Percentiles rank a stretch among this genome's conserved stretches.
phyloP scores from a whole-genome alignment of 2,113 vertebrate species.

The Melanerpes formicivorus region DNA sequence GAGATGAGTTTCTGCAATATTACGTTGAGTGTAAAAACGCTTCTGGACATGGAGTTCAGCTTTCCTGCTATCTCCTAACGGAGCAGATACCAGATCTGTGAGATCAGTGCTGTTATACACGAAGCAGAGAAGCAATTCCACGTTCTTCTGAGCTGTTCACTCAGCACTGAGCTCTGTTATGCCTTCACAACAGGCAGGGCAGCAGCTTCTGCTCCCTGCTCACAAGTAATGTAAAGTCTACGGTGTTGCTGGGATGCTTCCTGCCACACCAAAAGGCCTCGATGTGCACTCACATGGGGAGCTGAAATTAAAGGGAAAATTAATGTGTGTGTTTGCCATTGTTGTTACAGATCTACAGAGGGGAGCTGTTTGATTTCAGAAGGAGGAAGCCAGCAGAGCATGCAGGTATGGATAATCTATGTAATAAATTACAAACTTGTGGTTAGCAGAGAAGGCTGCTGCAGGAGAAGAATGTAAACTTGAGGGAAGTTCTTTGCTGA shows the following conservation, averaged over 20 bases:
- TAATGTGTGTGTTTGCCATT: not conserved
- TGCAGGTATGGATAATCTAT: not conserved
- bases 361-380: not conserved
- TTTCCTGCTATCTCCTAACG: not conserved
- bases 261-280: not conserved
- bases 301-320: not conserved
- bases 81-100: not conserved
- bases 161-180: not conserved
- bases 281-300: not conserved
- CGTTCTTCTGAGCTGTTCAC: not conserved
- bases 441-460: not conserved
- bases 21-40: not conserved
- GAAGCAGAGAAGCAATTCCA: not conserved
- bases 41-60: not conserved
- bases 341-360: not conserved
- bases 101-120: not conserved
- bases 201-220: not conserved
- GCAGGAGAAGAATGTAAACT: not conserved
- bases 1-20: rapidly evolving
- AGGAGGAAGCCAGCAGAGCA: not conserved
- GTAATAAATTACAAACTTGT: not conserved
- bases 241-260: not conserved
- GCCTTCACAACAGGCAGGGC: not conserved
- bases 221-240: not conserved
- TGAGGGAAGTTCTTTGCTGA: not conserved